Evolutionary conservation across 1,140 invertebrate species (phyloP).

Genomic region (Caenorhabditis inopinata): DNA sequence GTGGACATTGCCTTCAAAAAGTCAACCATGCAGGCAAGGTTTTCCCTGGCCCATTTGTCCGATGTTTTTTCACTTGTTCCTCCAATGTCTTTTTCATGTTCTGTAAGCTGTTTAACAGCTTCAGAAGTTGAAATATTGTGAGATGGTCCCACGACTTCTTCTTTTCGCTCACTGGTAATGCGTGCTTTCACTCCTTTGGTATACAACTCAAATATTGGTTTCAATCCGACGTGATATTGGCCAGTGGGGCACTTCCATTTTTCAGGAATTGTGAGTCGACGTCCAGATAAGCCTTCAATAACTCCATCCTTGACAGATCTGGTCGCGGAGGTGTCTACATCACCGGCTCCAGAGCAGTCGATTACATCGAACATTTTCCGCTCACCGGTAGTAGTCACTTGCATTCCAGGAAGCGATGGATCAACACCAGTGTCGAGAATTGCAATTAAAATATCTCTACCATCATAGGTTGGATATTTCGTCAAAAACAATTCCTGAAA

Average conservation of each 20-base stretch:
- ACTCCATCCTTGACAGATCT: slow-evolving; percentile 75
- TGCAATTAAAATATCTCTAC: slow-evolving; percentile 84
- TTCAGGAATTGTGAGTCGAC: slow-evolving; percentile 82
- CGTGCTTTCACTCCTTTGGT: slow-evolving; percentile 68
- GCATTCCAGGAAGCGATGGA: slow-evolving; percentile 83
- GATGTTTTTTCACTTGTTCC: slow-evolving; percentile 68
- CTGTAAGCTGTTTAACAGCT: slow-evolving; percentile 60
- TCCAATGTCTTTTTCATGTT: slow-evolving; percentile 76
- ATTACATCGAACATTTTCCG: slow-evolving; percentile 90
- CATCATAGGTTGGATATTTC: slow-evolving; percentile 90
- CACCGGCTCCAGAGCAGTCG: slow-evolving; percentile 90
- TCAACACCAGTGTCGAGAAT: slow-evolving; percentile 97
- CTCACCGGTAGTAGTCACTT: slow-evolving; percentile 86
- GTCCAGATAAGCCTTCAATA: slow-evolving; percentile 82
- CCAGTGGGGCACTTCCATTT: slow-evolving; percentile 77
- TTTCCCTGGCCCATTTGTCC: slow-evolving; percentile 83
- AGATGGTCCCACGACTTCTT: slow-evolving; percentile 23
- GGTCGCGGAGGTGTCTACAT: slow-evolving; percentile 84
- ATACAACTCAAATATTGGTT: slow-evolving; percentile 83
- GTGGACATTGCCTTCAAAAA: slow-evolving; percentile 80
- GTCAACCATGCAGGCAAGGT: slow-evolving; percentile 83
- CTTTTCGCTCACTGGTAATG: background rate
- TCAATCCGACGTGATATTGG: slow-evolving; percentile 75
- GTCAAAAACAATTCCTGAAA: slow-evolving; percentile 78
- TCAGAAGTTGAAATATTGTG: background rate